These are phyloP conservation scores for Meloe dianella DNA, from an alignment of 2,888 invertebrate species.

Conservation along the genomic window DNA sequence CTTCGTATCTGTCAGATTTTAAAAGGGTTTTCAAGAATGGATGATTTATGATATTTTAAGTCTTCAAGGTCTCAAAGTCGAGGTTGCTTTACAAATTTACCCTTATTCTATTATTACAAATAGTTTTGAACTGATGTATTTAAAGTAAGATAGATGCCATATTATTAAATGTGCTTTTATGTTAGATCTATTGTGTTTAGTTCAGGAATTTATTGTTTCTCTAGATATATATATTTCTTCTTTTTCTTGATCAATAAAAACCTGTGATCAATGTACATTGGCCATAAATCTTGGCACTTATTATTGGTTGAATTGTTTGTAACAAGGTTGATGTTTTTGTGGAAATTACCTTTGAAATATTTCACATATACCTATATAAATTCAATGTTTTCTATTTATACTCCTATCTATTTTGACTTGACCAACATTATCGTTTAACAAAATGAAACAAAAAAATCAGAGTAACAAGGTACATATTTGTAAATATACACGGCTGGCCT, in stretches of 20 bases:
- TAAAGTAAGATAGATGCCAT: neutral
- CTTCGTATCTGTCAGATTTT: neutral
- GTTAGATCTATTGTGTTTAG: neutral
- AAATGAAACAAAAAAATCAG: neutral
- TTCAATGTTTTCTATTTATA: constrained; percentile 2
- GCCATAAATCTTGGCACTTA: neutral
- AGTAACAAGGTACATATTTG: no score
- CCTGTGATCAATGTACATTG: neutral
- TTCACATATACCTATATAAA: constrained; percentile 5
- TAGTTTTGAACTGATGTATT: neutral
- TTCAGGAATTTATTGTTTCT: neutral
- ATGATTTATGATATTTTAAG: constrained; percentile 17
- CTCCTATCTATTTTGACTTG: neutral
- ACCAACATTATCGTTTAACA: neutral
- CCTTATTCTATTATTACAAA: neutral
- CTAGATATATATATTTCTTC: no score
- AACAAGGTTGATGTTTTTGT: neutral
- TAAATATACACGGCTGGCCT: no score
- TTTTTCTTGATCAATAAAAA: no score
- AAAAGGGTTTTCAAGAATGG: neutral
- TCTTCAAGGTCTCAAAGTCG: constrained; percentile 27
- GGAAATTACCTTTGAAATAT: neutral
- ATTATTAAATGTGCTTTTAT: no score
- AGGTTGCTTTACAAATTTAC: constrained; percentile 13
- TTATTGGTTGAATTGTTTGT: neutral